Conservation (phyloP, 53 echinoderm and acorn worm species). For the Holothuria scabra region DNA sequence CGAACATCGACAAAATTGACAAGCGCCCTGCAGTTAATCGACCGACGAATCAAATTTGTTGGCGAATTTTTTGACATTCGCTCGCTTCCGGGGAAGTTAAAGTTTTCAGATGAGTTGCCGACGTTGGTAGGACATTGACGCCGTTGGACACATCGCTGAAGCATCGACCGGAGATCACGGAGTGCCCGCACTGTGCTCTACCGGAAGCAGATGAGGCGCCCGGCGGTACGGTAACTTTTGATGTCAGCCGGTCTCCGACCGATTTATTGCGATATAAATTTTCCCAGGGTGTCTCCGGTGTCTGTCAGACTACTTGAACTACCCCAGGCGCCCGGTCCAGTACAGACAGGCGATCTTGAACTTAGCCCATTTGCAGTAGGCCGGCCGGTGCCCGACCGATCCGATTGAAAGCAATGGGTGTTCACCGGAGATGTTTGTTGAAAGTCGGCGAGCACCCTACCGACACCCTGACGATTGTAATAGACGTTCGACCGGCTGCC, state of each 20-base stretch:
- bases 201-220: background rate
- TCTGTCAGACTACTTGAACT: conserved; percentile 3
- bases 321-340: background rate
- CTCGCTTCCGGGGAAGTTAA: too few species aligned
- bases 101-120: background rate
- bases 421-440: background rate
- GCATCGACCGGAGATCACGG: background rate
- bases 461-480: background rate
- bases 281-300: conserved; percentile 7
- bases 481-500: conserved; percentile 3
- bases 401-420: too few species aligned
- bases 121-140: conserved; percentile 1
- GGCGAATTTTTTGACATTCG: too few species aligned
- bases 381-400: too few species aligned
- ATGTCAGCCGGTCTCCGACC: conserved; percentile 4
- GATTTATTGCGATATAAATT: background rate
- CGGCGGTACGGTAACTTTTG: background rate
- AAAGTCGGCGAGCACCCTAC: background rate
- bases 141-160: conserved; percentile 13
- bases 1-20: too few species aligned
- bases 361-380: too few species aligned
- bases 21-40: too few species aligned
- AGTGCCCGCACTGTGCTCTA: background rate
- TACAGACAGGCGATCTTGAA: background rate
- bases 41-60: too few species aligned